Base-by-base conservation (phyloP, 2,888 invertebrate genomes). In the Plagodis dolabraria region DNA sequence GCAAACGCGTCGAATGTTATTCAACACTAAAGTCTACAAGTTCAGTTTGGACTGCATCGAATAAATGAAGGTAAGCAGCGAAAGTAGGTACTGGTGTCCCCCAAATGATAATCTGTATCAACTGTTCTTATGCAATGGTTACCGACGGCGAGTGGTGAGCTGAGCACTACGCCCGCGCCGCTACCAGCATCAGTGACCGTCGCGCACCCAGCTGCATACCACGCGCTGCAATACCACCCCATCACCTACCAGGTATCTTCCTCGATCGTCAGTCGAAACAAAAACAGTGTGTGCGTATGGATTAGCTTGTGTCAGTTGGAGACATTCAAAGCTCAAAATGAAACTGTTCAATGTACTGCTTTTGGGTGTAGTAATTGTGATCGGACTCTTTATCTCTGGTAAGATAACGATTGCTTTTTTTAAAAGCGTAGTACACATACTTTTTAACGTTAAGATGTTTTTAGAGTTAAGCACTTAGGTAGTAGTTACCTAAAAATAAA, bases 31-130 rank as follows among this genome's bases (percentile, higher is more conserved):
- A 45, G 53, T 11, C 22, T 57, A 46, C 52, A 61, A 62, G 64
- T 68, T 63, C 57, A 65, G 8, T 49, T 61, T 43, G 43, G 40
- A 66, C 46, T 65, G 69, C 71, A 74, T 67, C 69, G 57, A 54
- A 51, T 46, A 70, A 72, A 72, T 69, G 74, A 74, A 74, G 74
- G 74, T 75, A 75, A 82, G 80, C 79, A 87, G 91, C 89, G 92
- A 92, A 92, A 92, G 92, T 78, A 76, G 74, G 73, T 91, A 83
- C 82, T 74, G 75, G 86, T 87, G 91, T 87, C 91, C 91, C 89
- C 88, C 92, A 92, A 91, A 91, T 87, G 87, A 89, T 89, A 86
- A 91, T 91, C 89, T 89, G 88, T 89, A 90, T 91, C 87, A 89
- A 84, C 79, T 79, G 75, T 43, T 11, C 83, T 91, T 90, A 91